Evolutionary conservation across 2,113 vertebrate genomes (phyloP).

Genomic region (Chinchilla lanigera): DNA sequence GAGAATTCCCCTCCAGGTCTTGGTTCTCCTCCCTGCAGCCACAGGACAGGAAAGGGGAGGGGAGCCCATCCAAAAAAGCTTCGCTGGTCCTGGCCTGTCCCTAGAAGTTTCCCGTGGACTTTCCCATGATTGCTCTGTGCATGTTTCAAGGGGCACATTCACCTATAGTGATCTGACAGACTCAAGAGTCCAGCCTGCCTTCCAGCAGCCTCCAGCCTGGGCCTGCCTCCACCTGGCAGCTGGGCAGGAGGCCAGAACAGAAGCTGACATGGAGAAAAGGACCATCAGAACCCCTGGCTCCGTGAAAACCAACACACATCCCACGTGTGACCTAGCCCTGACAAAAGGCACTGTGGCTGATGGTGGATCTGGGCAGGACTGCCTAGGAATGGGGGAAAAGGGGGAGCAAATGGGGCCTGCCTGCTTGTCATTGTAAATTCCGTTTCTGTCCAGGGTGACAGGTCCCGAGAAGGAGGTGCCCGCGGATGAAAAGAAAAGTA

Average conservation of each 20-base stretch:
- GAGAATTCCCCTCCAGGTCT: background rate
- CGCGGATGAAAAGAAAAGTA: too few relatives aligned
- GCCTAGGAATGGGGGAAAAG: background rate
- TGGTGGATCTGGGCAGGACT: background rate
- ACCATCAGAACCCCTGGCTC: background rate
- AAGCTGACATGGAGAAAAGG: background rate
- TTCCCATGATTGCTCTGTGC: background rate
- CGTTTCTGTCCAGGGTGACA: too few relatives aligned
- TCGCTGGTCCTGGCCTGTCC: too few relatives aligned
- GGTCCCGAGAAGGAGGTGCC: too few relatives aligned
- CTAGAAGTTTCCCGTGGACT: background rate
- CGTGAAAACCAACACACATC: background rate
- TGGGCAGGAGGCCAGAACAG: background rate
- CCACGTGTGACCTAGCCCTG: accelerated
- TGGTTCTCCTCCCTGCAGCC: too few relatives aligned
- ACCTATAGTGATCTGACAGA: too few relatives aligned
- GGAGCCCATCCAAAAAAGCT: background rate
- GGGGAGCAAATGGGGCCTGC: background rate
- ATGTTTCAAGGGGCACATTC: background rate
- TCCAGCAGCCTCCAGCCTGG: background rate
- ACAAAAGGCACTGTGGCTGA: accelerated
- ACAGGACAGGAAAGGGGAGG: background rate
- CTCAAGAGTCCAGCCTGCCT: background rate
- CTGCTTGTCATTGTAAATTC: too few relatives aligned
- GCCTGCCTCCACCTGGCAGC: background rate